Evolutionary conservation across 2,113 vertebrate species (phyloP).

Genomic region (Sphaerodactylus townsendi): DNA sequence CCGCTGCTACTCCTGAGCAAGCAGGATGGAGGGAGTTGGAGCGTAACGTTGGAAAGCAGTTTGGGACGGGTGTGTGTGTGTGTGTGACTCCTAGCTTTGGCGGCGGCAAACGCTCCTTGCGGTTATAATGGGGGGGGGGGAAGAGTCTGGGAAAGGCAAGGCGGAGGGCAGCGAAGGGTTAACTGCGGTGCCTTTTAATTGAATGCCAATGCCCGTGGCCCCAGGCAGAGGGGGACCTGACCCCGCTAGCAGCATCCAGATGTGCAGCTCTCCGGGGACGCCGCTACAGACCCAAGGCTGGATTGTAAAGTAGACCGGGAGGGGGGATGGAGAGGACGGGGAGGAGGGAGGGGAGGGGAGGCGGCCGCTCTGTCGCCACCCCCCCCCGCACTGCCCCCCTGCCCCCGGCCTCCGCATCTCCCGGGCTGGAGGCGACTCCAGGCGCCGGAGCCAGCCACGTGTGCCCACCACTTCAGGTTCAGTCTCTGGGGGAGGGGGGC

Average conservation of each 20-base stretch:
- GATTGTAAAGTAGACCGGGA: slow-evolving; percentile 74
- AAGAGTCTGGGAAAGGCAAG: not conserved
- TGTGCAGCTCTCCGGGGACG: slow-evolving; percentile 91
- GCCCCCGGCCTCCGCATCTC: slow-evolving; percentile 65
- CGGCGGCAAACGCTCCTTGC: slow-evolving; percentile 50
- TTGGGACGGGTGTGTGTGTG: too few relatives aligned
- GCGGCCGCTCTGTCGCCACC: slow-evolving; percentile 70
- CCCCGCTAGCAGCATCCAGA: slow-evolving; percentile 99
- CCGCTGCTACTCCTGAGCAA: not conserved
- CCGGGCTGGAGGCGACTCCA: slow-evolving; percentile 56
- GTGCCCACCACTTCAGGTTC: slow-evolving; percentile 68
- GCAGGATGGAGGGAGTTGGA: not conserved
- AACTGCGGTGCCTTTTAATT: slow-evolving; percentile 96
- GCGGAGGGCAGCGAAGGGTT: slow-evolving; percentile 82
- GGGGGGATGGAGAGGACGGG: not conserved
- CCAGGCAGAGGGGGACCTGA: slow-evolving; percentile 96
- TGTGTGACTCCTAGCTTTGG: slow-evolving; percentile 61
- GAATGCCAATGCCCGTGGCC: slow-evolving; percentile 90
- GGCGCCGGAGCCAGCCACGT: slow-evolving; percentile 58
- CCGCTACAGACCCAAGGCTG: slow-evolving; percentile 72
- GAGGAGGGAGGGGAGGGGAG: slow-evolving; percentile 30
- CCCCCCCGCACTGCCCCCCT: slow-evolving; percentile 75
- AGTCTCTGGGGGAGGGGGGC: slow-evolving; percentile 69
- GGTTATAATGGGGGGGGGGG: slow-evolving; percentile 41
- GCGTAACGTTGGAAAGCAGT: too few relatives aligned